Conservation (phyloP, 2,888 invertebrate genomes). For the Torymus aiolomorphi region DNA sequence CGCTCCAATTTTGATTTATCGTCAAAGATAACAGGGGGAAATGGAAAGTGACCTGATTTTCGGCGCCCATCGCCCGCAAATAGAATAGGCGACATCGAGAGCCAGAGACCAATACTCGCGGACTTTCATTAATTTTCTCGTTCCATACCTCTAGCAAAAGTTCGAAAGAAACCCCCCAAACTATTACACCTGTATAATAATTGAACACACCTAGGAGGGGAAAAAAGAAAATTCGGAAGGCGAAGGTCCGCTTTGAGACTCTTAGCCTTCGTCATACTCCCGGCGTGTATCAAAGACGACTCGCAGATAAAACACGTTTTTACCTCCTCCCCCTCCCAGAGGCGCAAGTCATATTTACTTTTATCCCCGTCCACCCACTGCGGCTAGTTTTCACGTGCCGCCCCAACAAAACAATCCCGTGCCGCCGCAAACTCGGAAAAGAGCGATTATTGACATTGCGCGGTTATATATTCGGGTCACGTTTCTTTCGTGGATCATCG, state of each 20-base stretch:
- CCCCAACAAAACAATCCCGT: constrained; percentile 26
- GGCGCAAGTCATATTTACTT: constrained; percentile 33
- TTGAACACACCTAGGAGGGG: not conserved
- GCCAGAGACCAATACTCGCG: too few relatives aligned
- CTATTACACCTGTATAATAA: not conserved
- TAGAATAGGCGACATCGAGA: too few relatives aligned
- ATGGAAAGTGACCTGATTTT: too few relatives aligned
- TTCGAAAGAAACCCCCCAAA: not conserved
- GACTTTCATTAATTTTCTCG: too few relatives aligned
- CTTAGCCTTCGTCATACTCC: constrained; percentile 26
- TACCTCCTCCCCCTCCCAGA: not conserved
- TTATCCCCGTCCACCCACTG: not conserved
- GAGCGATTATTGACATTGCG: constrained; percentile 15
- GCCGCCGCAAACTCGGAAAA: not conserved
- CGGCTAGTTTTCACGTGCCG: not conserved
- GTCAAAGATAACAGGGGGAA: too few relatives aligned
- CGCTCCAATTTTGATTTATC: too few relatives aligned
- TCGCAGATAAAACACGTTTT: constrained; percentile 47
- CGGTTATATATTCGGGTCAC: constrained; percentile 40
- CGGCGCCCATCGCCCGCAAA: too few relatives aligned
- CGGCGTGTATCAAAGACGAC: not conserved
- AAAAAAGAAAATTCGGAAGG: constrained; percentile 17
- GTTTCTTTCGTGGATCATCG: constrained; percentile 43
- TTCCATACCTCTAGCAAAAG: not conserved
- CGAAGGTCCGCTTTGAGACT: constrained; percentile 36